Evolutionary conservation across 2,888 invertebrate species (phyloP), one percentile per base, ranked within the genome.

Genomic region (Agrotis exclamationis): DNA sequence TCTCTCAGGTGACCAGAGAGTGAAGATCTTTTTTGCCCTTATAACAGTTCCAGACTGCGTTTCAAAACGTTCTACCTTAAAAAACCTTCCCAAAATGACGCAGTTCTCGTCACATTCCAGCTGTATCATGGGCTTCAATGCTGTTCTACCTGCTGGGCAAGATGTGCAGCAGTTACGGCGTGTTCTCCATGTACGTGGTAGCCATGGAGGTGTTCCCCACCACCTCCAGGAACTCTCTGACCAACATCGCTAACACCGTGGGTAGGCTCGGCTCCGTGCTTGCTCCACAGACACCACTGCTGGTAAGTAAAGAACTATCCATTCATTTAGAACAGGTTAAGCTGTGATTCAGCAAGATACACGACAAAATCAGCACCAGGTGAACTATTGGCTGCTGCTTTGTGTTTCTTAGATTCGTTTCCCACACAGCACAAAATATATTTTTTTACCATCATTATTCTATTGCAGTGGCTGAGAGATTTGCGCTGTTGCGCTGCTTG

Each of bases 151-250:
- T 98, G 77, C 91, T 96, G 59, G 97, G 97, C 11, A 97, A 97
- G 91, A 96, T 97, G 93, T 97, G 97, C 86, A 97, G 97, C 76
- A 97, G 97, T 58, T 97, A 97, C 85, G 97, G 97, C 11, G 96
- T 97, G 86, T 97, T 97, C 85, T 96, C 97, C 20, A 88, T 97
- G 83, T 96, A 97, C 88, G 96, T 97, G 87, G 97, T 97, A 81
- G 97, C 98, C 1, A 96, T 97, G 84, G 97, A 97, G 92, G 95
- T 97, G 87, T 97, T 97, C 89, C 97, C 97, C n/a, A 97, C 97
- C 50, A 96, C 96, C 5, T 93, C 97, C 39, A 91, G 97, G 60
- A 97, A 97, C 91, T 97, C 97, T 0, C 94, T 97, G 79, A 96
- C 97, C 89, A 97, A 97, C 77, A 95, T 96, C 75, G 97, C 97